These are phyloP conservation scores for Drosophila acutilabella DNA, from an alignment of 2,888 invertebrate genomes.

Conservation along the genomic window DNA sequence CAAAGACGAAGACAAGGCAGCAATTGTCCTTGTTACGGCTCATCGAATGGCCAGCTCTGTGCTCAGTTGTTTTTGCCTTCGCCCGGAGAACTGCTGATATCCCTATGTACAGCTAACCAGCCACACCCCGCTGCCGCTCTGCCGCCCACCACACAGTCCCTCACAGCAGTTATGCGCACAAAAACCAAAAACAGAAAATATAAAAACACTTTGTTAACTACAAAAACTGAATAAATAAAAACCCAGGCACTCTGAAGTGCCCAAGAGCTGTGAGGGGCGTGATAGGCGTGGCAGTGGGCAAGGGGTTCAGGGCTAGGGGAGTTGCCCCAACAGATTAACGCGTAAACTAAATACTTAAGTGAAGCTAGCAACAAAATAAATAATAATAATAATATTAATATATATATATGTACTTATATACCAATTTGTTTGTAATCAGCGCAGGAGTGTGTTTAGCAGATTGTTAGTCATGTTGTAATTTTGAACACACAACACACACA, in stretches of 20 bases:
- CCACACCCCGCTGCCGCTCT: neutral
- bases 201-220: constrained; percentile 66
- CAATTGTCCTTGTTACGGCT: constrained; percentile 14
- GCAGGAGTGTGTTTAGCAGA: constrained; percentile 46
- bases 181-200: constrained; percentile 22
- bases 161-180: constrained; percentile 77
- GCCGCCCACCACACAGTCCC: neutral
- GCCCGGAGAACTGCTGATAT: constrained; percentile 6
- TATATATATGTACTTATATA: constrained; percentile 9
- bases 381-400: constrained; percentile 32
- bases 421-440: constrained; percentile 40
- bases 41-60: constrained; percentile 20
- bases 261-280: constrained; percentile 4
- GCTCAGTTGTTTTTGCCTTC: neutral
- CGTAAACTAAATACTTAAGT: constrained; percentile 34
- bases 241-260: constrained; percentile 57
- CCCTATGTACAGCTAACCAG: neutral
- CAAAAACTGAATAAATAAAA: constrained; percentile 21
- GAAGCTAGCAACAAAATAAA: constrained; percentile 25
- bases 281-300: neutral
- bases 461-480: constrained; percentile 54
- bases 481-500: no score
- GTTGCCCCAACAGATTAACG: constrained; percentile 2
- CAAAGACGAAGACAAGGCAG: constrained; percentile 2
- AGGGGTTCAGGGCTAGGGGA: neutral